Percentiles rank a stretch among this genome's conserved stretches.
These are phyloP conservation scores for Trissoscelio sp. DNA, from an alignment of 2,888 invertebrate genomes.

Conservation along the genomic window DNA sequence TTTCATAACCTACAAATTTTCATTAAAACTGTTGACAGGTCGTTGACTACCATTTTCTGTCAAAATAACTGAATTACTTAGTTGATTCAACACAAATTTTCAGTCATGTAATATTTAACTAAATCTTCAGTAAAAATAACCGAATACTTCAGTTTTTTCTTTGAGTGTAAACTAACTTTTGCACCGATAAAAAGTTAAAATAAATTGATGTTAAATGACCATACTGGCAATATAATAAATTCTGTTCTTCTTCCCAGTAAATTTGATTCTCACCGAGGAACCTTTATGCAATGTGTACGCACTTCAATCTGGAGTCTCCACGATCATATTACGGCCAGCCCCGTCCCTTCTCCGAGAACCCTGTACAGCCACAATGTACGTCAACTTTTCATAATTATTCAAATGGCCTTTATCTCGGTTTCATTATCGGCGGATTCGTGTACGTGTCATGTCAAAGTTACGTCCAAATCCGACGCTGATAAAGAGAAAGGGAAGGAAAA, in stretches of 20 bases:
- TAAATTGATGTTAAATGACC: too few species aligned
- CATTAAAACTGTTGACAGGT: too few species aligned
- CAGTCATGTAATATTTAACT: too few species aligned
- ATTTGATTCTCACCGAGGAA: conserved; percentile 32
- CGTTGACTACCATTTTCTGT: too few species aligned
- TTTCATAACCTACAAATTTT: too few species aligned
- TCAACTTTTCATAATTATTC: conserved; percentile 41
- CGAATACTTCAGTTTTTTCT: too few species aligned
- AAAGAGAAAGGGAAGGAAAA: conserved; percentile 5
- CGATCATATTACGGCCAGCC: conserved; percentile 39
- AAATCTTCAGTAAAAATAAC: too few species aligned
- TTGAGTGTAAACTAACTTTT: too few species aligned
- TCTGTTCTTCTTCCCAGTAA: not conserved
- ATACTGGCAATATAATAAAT: too few species aligned
- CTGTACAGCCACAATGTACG: conserved; percentile 9
- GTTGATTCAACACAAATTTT: too few species aligned
- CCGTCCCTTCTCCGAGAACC: conserved; percentile 13
- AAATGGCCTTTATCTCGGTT: conserved; percentile 36
- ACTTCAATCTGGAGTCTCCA: conserved; percentile 19
- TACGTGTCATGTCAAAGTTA: conserved; percentile 31
- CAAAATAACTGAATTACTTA: too few species aligned
- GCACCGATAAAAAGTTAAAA: too few species aligned
- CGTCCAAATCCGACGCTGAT: conserved; percentile 18
- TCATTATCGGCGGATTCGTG: conserved; percentile 44
- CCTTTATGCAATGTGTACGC: conserved; percentile 25